phyloP scores from a whole-genome alignment of 1,140 invertebrate species.

The Apocrypta bakeri region DNA sequence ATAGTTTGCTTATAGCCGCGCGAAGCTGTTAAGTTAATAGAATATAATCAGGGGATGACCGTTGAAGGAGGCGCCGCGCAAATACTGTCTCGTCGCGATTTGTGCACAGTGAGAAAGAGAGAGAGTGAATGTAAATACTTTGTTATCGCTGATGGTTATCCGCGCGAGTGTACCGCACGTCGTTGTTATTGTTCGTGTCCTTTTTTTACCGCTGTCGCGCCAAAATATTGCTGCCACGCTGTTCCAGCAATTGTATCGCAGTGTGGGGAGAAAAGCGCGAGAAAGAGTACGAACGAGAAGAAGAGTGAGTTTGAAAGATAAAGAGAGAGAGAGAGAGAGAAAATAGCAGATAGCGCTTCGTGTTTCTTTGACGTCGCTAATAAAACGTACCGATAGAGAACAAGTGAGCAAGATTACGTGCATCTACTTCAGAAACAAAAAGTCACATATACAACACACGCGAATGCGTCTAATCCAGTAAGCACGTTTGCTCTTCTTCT shows the following conservation, averaged over 20 bases:
- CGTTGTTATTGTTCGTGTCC: not conserved
- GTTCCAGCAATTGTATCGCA: conserved; percentile 24
- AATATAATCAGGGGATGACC: not conserved
- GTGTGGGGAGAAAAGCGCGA: not conserved
- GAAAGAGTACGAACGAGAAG: not conserved
- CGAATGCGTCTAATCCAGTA: not conserved
- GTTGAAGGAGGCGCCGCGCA: not conserved
- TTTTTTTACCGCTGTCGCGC: not conserved
- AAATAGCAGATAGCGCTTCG: not conserved
- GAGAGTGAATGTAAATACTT: conserved; percentile 37
- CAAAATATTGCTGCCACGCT: not conserved
- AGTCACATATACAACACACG: not conserved
- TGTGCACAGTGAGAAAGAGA: not conserved
- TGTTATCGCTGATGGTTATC: conserved; percentile 18
- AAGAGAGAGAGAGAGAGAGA: not conserved
- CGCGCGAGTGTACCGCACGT: not conserved
- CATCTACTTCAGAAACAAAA: not conserved
- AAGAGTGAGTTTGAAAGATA: not conserved
- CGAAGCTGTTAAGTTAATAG: not conserved
- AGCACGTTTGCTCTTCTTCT: not conserved
- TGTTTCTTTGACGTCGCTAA: conserved; percentile 24
- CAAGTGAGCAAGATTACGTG: not conserved
- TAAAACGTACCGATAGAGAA: not conserved
- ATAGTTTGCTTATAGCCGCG: not conserved
- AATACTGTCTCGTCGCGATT: not conserved